Evolutionary conservation across 2,113 vertebrate species (phyloP), one percentile per base, ranked within the genome.

Genomic region (Brachyhypopomus occidentalis): DNA sequence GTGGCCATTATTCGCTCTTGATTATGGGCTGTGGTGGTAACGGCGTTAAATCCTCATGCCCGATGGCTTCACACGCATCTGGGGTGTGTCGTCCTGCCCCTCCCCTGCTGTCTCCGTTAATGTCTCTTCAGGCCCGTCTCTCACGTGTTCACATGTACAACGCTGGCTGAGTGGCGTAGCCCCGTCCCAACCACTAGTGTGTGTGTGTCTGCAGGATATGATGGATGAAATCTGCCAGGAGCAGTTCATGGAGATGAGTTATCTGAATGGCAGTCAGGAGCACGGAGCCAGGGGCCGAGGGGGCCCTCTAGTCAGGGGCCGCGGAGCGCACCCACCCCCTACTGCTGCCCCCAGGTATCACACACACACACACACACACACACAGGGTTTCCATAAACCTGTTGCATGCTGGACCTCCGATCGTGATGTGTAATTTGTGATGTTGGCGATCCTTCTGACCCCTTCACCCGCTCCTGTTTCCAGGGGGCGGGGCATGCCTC

Each of bases 161-260:
- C 62, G 22, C 60, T 71, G 22, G 19, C 62, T 56, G 52, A 45
- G 38, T 22, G 3, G 16, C 34, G 17, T 17, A 56, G 19, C 25
- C 16, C 41, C 75, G 30, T 70, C 71, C 5, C 71, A 52, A 41
- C 55, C 14, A 36, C 38, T 17, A 30, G 16, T 63, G 69, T 76
- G 62, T 48, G 23, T 67, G 73, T 80, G 1, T 79, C 48, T 86
- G 71, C 80, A 98, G 97, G 97, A 99, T 74, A 96, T 98, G 97
- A 99, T 98, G 95, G 97, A 99, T 89, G 97, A 98, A 89, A 98
- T 98, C 92, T 98, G 97, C 88, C 97, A 98, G 88, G 96, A 98
- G 84, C 97, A 99, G 83, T 98, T 99, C 91, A 92, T 98, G 94
- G 97, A 99, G 91, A 94, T 99, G 88, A 93, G 96, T 78, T 99